Evolutionary conservation across 2,113 vertebrate species (phyloP).

Genomic region (Ictidomys tridecemlineatus): DNA sequence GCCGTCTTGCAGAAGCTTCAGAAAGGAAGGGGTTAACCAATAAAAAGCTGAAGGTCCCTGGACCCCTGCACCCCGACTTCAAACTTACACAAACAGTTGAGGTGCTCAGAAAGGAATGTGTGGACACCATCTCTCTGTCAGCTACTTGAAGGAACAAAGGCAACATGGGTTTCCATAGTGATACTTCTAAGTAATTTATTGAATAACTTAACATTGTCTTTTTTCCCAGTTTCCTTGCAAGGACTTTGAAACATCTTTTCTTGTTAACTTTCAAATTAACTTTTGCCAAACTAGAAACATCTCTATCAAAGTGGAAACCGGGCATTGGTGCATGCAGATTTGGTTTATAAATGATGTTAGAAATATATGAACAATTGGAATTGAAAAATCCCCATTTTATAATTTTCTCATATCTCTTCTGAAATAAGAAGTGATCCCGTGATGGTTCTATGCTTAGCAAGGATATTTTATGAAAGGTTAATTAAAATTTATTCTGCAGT

Average conservation of each 20-base stretch:
- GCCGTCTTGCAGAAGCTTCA: background rate
- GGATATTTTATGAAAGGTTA: background rate
- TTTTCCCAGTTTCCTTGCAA: conserved; percentile 47
- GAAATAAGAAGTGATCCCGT: background rate
- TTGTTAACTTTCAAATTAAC: conserved; percentile 63
- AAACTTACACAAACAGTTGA: background rate
- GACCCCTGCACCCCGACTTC: background rate
- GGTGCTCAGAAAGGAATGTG: background rate
- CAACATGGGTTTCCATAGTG: conserved; percentile 50
- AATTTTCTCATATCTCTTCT: background rate
- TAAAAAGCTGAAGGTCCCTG: background rate
- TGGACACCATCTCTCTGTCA: background rate
- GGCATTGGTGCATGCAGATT: background rate
- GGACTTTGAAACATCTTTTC: conserved; percentile 37
- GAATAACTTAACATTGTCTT: conserved; percentile 68
- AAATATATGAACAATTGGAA: background rate
- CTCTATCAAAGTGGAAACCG: background rate
- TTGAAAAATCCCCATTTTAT: background rate
- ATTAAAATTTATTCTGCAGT: background rate
- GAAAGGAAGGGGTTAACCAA: background rate
- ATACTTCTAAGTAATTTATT: conserved; percentile 45
- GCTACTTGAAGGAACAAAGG: background rate
- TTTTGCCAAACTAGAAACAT: conserved; percentile 22
- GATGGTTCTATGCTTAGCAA: background rate
- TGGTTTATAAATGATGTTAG: background rate